A percentile compares a stretch with the other conserved stretches of the same genome.
Evolutionary conservation across 2,797 vertebrate genomes (phyloP).

Genomic region (Platalea minor): DNA sequence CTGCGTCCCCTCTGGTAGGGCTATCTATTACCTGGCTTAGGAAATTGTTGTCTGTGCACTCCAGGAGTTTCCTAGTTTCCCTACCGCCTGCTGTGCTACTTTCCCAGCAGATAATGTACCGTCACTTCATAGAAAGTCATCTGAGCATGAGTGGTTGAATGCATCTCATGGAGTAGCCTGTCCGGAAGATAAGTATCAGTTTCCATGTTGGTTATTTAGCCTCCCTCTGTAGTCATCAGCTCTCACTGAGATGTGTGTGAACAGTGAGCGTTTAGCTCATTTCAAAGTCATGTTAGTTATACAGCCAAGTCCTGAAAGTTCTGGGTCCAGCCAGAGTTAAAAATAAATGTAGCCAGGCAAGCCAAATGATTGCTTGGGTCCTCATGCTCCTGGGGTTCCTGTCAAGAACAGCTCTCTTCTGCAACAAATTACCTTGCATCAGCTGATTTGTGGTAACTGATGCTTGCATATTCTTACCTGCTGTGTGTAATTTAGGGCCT

Average conservation of each 20-base stretch:
- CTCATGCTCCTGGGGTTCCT: background rate
- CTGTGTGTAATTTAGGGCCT: background rate
- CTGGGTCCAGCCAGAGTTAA: background rate
- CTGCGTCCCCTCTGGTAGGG: too few relatives aligned
- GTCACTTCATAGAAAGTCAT: fast-evolving
- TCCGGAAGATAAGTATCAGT: background rate
- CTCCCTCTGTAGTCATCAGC: background rate
- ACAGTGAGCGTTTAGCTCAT: background rate
- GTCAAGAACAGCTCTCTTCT: background rate
- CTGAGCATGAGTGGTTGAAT: background rate
- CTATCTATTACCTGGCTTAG: too few relatives aligned
- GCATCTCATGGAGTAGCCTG: background rate
- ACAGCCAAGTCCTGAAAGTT: background rate
- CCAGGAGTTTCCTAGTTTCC: too few relatives aligned
- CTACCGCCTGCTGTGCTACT: too few relatives aligned
- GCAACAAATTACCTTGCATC: background rate
- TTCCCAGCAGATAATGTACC: too few relatives aligned
- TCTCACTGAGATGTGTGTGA: background rate
- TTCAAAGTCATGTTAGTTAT: fast-evolving
- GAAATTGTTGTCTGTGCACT: too few relatives aligned
- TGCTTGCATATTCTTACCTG: background rate
- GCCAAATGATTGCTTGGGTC: background rate
- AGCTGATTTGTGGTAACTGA: background rate
- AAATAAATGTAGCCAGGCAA: background rate
- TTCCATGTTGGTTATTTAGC: background rate